Conservation (phyloP, 2,888 invertebrate species). For the Caradrina clavipalpis region DNA sequence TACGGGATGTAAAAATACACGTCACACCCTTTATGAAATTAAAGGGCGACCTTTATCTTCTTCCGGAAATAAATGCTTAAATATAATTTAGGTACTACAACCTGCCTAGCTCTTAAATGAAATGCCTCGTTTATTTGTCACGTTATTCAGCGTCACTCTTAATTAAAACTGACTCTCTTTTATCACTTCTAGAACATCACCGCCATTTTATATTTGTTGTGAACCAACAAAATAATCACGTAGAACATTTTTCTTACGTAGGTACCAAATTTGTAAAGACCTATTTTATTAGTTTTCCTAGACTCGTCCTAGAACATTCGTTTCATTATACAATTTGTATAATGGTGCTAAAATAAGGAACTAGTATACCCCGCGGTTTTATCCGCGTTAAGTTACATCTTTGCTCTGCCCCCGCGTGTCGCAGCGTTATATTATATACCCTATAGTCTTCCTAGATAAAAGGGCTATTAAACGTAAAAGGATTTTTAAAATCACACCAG, state of each 20-base stretch:
- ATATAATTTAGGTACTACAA: background rate
- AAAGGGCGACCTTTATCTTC: too few relatives aligned
- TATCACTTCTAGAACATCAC: slow-evolving; percentile 38
- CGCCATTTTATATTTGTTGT: slow-evolving; percentile 18
- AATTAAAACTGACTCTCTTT: slow-evolving; percentile 34
- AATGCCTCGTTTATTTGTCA: background rate
- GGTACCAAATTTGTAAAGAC: slow-evolving; percentile 45
- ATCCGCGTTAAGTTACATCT: too few relatives aligned
- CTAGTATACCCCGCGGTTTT: too few relatives aligned
- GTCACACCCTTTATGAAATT: too few relatives aligned
- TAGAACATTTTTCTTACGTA: slow-evolving; percentile 45
- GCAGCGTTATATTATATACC: too few relatives aligned
- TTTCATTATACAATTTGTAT: slow-evolving; percentile 78
- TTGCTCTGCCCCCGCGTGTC: too few relatives aligned
- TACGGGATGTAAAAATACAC: too few relatives aligned
- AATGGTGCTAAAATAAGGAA: slow-evolving; percentile 54
- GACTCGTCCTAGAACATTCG: slow-evolving; percentile 47
- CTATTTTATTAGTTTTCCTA: slow-evolving; percentile 57
- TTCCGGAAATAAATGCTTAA: background rate
- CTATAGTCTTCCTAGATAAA: too few relatives aligned
- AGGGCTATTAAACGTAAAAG: too few relatives aligned
- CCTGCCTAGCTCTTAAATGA: background rate
- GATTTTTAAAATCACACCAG: too few relatives aligned
- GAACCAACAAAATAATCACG: slow-evolving; percentile 41
- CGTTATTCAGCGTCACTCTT: slow-evolving; percentile 11